Conservation (phyloP, 2,888 invertebrate genomes). For the Chydorus sphaericus region DNA sequence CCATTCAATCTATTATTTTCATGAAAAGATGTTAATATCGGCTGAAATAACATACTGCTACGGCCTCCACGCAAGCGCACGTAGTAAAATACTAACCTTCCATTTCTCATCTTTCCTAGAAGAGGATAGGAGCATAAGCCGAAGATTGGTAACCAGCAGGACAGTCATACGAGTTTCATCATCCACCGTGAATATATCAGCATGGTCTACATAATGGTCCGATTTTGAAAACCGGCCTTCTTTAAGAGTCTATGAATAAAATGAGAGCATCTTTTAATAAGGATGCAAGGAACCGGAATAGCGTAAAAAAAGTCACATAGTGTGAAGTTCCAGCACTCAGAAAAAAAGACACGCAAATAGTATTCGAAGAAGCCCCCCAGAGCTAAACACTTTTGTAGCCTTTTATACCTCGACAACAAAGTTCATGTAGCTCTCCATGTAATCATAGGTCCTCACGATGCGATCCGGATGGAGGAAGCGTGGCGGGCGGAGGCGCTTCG, state of each 20-base stretch:
- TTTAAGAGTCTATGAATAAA: slow-evolving; percentile 54
- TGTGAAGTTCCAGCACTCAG: no score
- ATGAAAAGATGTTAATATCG: neutral
- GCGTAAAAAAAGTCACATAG: no score
- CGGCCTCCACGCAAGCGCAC: no score
- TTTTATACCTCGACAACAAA: slow-evolving; percentile 53
- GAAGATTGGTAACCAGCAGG: slow-evolving; percentile 72
- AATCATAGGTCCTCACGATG: slow-evolving; percentile 72
- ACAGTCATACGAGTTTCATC: slow-evolving; percentile 49
- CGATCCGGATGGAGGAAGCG: slow-evolving; percentile 71
- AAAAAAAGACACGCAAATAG: no score
- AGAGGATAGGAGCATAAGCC: slow-evolving; percentile 60
- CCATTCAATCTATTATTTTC: slow-evolving; percentile 55
- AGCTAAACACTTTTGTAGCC: slow-evolving; percentile 14
- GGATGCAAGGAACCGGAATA: no score
- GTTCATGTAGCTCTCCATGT: slow-evolving; percentile 70
- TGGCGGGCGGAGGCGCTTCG: slow-evolving; percentile 68
- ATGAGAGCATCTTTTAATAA: no score
- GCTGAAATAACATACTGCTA: no score
- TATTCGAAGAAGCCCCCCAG: no score
- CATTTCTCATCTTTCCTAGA: no score
- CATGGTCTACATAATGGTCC: slow-evolving; percentile 68
- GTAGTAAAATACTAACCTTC: slow-evolving; percentile 56
- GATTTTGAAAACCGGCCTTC: slow-evolving; percentile 59
- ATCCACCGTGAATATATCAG: slow-evolving; percentile 41